Evolutionary conservation across 2,113 vertebrate species (phyloP), one percentile per base, ranked within the genome.

Genomic region (Xiphophorus hellerii): DNA sequence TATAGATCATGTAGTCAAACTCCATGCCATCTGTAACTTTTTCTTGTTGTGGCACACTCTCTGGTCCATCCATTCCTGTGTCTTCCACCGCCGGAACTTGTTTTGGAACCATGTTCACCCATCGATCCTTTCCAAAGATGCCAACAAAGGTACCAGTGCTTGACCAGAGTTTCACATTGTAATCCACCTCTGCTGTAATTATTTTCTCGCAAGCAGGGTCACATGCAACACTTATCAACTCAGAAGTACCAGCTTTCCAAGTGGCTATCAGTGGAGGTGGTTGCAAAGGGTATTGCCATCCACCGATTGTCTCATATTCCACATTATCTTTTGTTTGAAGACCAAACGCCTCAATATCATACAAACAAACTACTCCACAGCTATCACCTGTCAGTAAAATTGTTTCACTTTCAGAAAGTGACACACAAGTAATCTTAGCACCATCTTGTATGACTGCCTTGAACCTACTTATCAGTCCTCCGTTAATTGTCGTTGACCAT

Each of bases 391-490:
- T 54, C 22, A 87, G 42, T 1, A 76, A 60, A 20, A 28, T 67
- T 0, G 9, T 3, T 5, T 81, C 75, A 0, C 14, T 29, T 2
- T 2, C 14, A 69, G 70, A 54, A 14, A 35, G 62, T 10, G 69
- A 30, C 64, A 81, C 76, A 11, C 39, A 54, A n/a, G 60, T 74
- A 17, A 84, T 62, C 9, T n/a, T 4, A 3, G 33, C 42, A 29
- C 5, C 22, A 9, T 82, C 48, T 3, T 20, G 30, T 6, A 54
- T 8, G 5, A 77, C 25, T 48, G 73, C 73, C n/a, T 5, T 74
- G 64, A 84, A 87, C 17, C 65, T 82, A 33, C 3, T 58, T 4
- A 84, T 15, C 29, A 79, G 4, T 7, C 70, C 70, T 27, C 76
- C 70, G 0, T 22, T 63, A 4, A 4, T 0, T 22, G 3, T 6